Evolutionary conservation across 2,797 vertebrate genomes (phyloP).

Genomic region (Anabas testudineus): DNA sequence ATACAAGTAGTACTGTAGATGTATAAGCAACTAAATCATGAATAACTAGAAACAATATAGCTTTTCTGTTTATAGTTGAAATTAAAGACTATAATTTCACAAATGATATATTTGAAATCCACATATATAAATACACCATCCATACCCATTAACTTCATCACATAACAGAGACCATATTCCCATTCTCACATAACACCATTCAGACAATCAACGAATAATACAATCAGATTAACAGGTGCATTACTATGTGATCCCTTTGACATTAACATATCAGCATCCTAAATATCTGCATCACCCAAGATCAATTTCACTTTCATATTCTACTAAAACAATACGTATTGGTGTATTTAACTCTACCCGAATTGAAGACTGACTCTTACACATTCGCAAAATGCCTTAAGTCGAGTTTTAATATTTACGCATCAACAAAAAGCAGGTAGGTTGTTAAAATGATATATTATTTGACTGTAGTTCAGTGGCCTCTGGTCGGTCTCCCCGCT

Average conservation of each 20-base stretch:
- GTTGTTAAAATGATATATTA: not conserved
- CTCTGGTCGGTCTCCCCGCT: accelerated
- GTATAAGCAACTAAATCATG: not conserved
- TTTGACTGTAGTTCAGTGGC: not conserved
- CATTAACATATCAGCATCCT: accelerated
- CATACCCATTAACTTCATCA: too few relatives aligned
- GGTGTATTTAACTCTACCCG: not conserved
- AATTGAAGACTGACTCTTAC: not conserved
- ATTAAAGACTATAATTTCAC: not conserved
- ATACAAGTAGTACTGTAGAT: accelerated
- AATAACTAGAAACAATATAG: too few relatives aligned
- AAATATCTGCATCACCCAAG: not conserved
- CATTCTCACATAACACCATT: not conserved
- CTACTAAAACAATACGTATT: accelerated
- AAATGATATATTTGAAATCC: not conserved
- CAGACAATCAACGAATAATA: not conserved
- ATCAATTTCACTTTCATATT: not conserved
- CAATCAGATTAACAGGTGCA: not conserved
- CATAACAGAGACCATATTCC: not conserved
- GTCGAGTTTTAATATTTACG: accelerated
- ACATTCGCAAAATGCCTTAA: accelerated
- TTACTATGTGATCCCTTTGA: accelerated
- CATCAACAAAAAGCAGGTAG: accelerated
- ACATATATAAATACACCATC: accelerated
- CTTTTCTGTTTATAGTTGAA: too few relatives aligned